Evolutionary conservation across 2,888 invertebrate species (phyloP).

Genomic region (Cerastis rubricosa): DNA sequence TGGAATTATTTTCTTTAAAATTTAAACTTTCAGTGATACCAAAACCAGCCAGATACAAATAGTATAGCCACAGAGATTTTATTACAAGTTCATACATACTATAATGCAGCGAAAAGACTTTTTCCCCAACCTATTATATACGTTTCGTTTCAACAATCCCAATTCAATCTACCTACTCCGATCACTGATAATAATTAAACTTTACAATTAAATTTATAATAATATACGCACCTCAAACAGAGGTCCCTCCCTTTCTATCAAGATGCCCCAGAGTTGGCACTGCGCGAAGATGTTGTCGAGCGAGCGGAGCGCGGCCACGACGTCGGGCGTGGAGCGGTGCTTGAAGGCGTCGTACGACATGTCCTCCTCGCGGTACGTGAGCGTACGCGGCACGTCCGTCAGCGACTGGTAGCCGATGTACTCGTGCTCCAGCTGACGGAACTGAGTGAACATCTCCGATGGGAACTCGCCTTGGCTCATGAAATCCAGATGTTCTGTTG

Average conservation of each 20-base stretch:
- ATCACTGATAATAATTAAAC: no score
- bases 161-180: no score
- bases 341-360: conserved; percentile 90
- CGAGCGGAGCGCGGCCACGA: conserved; percentile 93
- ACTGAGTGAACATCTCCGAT: conserved; percentile 94
- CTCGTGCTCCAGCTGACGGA: conserved; percentile 97
- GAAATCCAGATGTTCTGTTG: conserved; percentile 98
- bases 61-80: no score
- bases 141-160: no score
- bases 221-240: conserved; percentile 92
- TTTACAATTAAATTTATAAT: neutral
- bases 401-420: conserved; percentile 98
- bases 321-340: conserved; percentile 93
- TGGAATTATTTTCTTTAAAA: no score
- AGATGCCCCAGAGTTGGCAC: conserved; percentile 95
- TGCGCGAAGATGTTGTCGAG: conserved; percentile 94
- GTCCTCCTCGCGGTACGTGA: conserved; percentile 93
- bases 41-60: no score
- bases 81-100: no score
- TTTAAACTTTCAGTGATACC: no score
- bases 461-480: conserved; percentile 95
- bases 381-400: conserved; percentile 97
- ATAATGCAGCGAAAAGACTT: no score
- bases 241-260: conserved; percentile 95
- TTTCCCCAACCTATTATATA: no score